phyloP scores from a whole-genome alignment of 2,888 invertebrate genomes.

The Micoletzkya japonica region DNA sequence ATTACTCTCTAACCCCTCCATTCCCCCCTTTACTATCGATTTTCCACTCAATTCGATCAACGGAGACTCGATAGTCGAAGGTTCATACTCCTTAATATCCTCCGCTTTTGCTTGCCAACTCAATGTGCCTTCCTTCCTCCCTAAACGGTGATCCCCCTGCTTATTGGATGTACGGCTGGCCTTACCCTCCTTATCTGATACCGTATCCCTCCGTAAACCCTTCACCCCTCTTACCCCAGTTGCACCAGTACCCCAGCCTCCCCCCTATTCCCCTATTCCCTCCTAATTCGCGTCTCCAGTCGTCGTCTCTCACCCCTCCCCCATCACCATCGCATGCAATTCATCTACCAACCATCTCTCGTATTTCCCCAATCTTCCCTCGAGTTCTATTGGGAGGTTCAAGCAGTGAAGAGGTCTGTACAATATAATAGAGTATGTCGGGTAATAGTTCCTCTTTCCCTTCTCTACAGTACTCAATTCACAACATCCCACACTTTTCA shows the following conservation, averaged over 20 bases:
- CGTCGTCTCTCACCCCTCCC: not conserved
- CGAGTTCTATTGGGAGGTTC: conserved; percentile 8
- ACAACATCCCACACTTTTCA: not conserved
- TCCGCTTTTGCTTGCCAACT: not conserved
- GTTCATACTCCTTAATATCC: no score
- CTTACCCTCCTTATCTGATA: not conserved
- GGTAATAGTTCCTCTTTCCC: not conserved
- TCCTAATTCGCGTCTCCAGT: not conserved
- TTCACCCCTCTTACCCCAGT: not conserved
- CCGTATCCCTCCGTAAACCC: conserved; percentile 1
- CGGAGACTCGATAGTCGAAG: not conserved
- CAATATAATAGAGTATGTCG: not conserved
- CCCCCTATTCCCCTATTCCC: no score
- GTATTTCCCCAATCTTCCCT: conserved; percentile 14
- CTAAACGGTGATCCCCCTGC: not conserved
- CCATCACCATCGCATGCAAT: conserved; percentile 17
- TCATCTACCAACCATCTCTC: not conserved
- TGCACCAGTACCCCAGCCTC: no score
- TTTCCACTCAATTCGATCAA: no score
- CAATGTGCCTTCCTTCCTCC: not conserved
- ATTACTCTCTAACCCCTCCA: conserved; percentile 5
- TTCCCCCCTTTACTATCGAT: no score
- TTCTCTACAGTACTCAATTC: not conserved
- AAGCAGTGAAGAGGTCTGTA: not conserved
- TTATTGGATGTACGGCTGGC: not conserved